Evolutionary conservation across 1,140 invertebrate genomes (phyloP), one percentile per base, ranked within the genome.

Genomic region (Atta texana): DNA sequence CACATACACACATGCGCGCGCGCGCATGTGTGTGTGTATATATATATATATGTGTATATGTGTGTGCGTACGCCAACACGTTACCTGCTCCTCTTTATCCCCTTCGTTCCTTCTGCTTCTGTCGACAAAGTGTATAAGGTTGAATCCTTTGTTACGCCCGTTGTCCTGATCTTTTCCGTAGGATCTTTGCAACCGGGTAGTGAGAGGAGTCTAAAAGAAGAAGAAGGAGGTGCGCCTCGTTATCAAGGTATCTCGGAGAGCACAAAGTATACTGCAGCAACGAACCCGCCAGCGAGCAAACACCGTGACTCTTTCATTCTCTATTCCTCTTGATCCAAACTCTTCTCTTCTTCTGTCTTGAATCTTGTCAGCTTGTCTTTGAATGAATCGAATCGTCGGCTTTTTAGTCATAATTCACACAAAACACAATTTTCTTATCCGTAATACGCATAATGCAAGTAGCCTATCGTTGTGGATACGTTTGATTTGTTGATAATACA

Each of bases 141-240:
- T 89, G 87, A 93, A 92, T 92, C 91, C 91, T 93, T 93, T 93
- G 93, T 93, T 93, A 93, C 89, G 87, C 88, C 85, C 86, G 89
- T 91, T 90, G 86, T 90, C 88, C 76, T 69, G 92, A 93, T 93
- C 92, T 93, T 55, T 63, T 63, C 76, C 80, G 88, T 85, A 88
- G 91, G 86, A 92, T 93, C 90, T 92, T 86, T 72, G 87, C 71
- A 74, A 88, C 81, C 69, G 66, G 76, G 87, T 82, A 89, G 85
- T 71, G 78, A 84, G 78, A 80, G 51, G 28, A 86, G 72, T 61
- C 55, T 61, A 77, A 74, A 61, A 78, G 77, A 89, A 87, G 86
- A 66, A 87, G 66, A 85, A 84, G 72, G 63, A 69, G 63, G 84
- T 63, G 84, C 72, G 82, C 76, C 89, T 91, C 51, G 59, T 77